A percentile compares a stretch with the other conserved stretches of the same genome.
Conservation (phyloP, 2,797 vertebrate genomes). For the Vipera latastei region DNA sequence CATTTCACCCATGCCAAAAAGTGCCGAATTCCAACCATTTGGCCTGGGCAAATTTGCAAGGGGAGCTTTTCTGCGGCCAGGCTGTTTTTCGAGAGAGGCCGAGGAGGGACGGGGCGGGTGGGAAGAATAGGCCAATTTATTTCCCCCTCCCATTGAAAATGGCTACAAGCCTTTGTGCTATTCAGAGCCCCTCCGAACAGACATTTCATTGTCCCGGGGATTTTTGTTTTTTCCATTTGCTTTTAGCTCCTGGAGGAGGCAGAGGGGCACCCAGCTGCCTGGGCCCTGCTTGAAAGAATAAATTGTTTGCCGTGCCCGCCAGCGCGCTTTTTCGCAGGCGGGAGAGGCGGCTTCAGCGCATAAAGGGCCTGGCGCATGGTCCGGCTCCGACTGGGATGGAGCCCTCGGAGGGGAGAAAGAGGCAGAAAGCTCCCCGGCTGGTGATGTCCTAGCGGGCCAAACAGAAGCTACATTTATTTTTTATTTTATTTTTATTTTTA, state of each 20-base stretch:
- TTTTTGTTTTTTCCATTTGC: not conserved
- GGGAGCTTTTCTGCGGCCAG: not conserved
- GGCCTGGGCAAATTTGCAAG: not conserved
- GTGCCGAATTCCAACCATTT: not conserved
- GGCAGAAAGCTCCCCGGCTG: not conserved
- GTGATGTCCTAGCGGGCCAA: not conserved
- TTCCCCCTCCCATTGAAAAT: not conserved
- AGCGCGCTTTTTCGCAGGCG: not conserved
- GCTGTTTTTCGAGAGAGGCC: not conserved
- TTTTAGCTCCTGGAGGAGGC: not conserved
- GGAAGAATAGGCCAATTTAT: not conserved
- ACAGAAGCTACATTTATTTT: not conserved
- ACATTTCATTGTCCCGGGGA: not conserved
- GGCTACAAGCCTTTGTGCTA: not conserved
- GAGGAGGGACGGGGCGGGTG: not conserved
- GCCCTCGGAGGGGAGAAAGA: not conserved
- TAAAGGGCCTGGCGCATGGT: not conserved
- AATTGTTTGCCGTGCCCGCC: not conserved
- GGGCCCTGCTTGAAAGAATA: not conserved
- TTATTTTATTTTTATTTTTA: not conserved
- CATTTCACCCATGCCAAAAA: not conserved
- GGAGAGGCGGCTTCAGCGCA: not conserved
- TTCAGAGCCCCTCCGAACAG: not conserved
- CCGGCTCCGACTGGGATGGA: fast-evolving
- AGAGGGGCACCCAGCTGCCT: not conserved